Base-by-base conservation (phyloP, 2,888 invertebrate genomes). In the Apotomis capreana region DNA sequence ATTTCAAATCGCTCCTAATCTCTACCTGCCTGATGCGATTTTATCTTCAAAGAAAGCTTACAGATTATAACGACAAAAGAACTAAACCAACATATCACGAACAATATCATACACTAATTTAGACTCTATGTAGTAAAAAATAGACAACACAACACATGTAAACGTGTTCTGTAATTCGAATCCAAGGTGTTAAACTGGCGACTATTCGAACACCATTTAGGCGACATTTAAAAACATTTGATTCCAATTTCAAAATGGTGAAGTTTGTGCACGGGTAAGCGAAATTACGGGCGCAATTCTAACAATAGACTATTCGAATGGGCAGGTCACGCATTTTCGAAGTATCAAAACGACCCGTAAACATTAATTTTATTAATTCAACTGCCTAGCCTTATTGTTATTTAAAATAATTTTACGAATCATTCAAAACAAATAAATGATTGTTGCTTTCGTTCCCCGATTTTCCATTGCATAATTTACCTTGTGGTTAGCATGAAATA, bases 161-260 rank as follows among this genome's bases (percentile, higher is more conserved):
- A 44, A 52, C 57, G 36, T 57, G 13, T 74, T 74, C 75, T 76
- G 71, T 68, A 78, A 77, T 84, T 81, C 84, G 79, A 88, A 86
- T 80, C 76, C 75, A 85, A 87, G 83, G 87, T 85, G 87, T 80
- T 83, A 86, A 89, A 83, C 82, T 83, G 85, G 79, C 80, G 85
- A 89, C 89, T 87, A 91, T 89, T 85, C 83, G 81, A 85, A 81
- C 81, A 79, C 83, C 83, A 85, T 88, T 89, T 84, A 83, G 77
- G 84, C 79, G 80, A 80, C 84, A 80, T 89, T 91, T 85, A 88
- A 89, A 91, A 92, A 91, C 91, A 90, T 89, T 86, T 85, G 90
- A 86, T 86, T 92, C 91, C 78, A 78, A 90, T 92, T 92, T 87
- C 92, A 89, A 88, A 89, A 83, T 81, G 79, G 76, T 77, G 68